These are phyloP conservation scores for Brachyrhaphis roseni DNA, from an alignment of 2,797 vertebrate species.

Conservation along the genomic window DNA sequence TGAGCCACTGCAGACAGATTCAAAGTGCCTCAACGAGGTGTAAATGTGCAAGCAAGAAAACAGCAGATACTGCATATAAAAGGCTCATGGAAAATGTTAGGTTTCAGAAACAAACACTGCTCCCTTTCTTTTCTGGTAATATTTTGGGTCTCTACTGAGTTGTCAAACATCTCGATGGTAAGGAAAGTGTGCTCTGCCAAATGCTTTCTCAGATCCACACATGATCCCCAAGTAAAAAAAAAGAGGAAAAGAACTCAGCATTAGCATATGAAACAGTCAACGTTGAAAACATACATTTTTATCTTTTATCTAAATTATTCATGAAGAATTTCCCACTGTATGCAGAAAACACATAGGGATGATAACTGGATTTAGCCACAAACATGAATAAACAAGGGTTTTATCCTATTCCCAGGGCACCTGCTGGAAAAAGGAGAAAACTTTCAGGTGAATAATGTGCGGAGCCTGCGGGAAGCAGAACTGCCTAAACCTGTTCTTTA, in stretches of 20 bases:
- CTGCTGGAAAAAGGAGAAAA: conserved; percentile 19
- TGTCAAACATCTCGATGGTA: conserved; percentile 57
- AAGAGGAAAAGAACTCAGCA: conserved; percentile 51
- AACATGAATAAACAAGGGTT: conserved; percentile 57
- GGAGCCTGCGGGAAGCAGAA: conserved; percentile 8
- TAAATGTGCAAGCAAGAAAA: conserved; percentile 40
- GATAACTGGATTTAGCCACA: conserved; percentile 44
- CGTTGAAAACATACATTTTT: conserved; percentile 69
- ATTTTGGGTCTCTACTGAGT: conserved; percentile 34
- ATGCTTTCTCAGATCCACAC: conserved; percentile 58
- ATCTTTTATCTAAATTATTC: conserved; percentile 76
- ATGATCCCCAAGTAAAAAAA: conserved; percentile 57
- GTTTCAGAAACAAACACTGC: conserved; percentile 44
- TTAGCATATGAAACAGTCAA: conserved; percentile 72
- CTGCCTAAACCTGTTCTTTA: conserved; percentile 5
- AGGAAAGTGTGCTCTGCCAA: conserved; percentile 51
- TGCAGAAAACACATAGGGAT: conserved; percentile 48
- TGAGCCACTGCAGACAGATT: conserved; percentile 44
- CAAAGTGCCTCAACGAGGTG: conserved; percentile 31
- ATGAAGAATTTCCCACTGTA: conserved; percentile 62
- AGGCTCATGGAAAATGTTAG: conserved; percentile 32
- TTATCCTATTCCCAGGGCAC: conserved; percentile 30
- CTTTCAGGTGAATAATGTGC: conserved; percentile 21
- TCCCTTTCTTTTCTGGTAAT: conserved; percentile 45
- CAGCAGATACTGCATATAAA: conserved; percentile 48